Base-by-base conservation (phyloP, 92 coral and sea anemone species). In the Muricea muricata region DNA sequence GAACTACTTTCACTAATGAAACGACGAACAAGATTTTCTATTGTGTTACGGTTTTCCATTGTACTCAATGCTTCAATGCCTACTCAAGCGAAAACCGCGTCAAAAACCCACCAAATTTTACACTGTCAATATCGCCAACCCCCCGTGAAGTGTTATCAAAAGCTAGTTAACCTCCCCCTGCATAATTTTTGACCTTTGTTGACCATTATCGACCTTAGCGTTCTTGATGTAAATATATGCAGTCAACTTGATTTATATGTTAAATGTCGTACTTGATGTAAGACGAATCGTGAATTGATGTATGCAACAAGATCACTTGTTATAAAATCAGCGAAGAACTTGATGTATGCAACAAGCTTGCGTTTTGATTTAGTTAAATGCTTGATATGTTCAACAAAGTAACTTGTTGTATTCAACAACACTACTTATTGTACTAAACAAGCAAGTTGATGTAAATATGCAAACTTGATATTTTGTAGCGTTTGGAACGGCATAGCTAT, bases 401-500 rank as follows among this genome's bases (percentile, higher is more conserved):
- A 12, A 45, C 50, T 45, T 45, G 50, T 8, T 45, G 50, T 45
- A 45, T 45, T 45, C 12, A 45, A 45, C 50, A 45, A 39, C 8
- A 17, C 50, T 1, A 45, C 50, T 45, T 45, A 17, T 8, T 45
- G 50, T 45, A 45, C 14, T 45, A 1, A 45, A 45, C 50, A 45
- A 45, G 50, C 50, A 12, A 45, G 14, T 45, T 45, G 50, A 45
- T 45, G 50, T 45, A 45, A 45, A 45, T 45, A 45, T 45, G 50
- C 14, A 45, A 45, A 45, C 50, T 45, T 45, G 50, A 45, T 45
- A 45, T 45, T 45, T 45, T 45, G 50, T 45, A 13, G 14, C 50
- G 50, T 45, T 45, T 45, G 50, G 50, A 45, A 45, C 50, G 50
- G 50, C 50, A 45, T 45, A 37, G n/a, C n/a, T n/a, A 78, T 90